Base-by-base conservation (phyloP, 2,888 invertebrate genomes). In the Cataglyphis altisquamis region DNA sequence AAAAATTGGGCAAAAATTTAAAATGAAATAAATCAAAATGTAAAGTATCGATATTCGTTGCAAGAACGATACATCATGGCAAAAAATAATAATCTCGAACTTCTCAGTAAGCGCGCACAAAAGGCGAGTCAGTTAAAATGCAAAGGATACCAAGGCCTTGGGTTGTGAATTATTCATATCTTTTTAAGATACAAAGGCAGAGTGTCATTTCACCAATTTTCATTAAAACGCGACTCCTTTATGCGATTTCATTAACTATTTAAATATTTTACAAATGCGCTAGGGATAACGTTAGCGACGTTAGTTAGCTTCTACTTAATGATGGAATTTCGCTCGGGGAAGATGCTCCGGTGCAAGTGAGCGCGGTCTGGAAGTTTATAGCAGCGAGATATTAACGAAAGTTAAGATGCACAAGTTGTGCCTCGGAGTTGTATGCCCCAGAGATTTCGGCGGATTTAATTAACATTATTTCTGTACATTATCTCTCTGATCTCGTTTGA, bases 161-260 rank as follows among this genome's bases (percentile, higher is more conserved):
- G 12, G 48, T 36, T 29, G 39, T 89, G 89, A 88, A 89, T 89
- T 74, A 88, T 89, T 88, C 88, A 89, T 89, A 32, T 68, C 55
- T 64, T 83, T 84, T 86, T 25, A 88, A 70, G 25, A 78, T 85
- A 85, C 84, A 84, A 89, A 83, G 78, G 74, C 83, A 57, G n/a
- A 52, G 41, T 62, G 82, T 81, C 78, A 83, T 82, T 88, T 86
- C 66, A 70, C 60, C 82, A 85, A 84, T 89, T 88, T 84, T 85
- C 84, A 89, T 89, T 89, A 88, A 88, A 88, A 73, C 62, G 73
- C 80, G 36, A 82, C 81, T 75, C 85, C 84, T 87, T 87, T 85
- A 72, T 88, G 88, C 68, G 64, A 62, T 85, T 89, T 89, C 84
- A 85, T 84, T 84, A 86, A 81, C 72, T 73, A 60, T 72, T 82